These are phyloP conservation scores for Drosophila cracens DNA, from an alignment of 2,888 invertebrate species.

Conservation along the genomic window DNA sequence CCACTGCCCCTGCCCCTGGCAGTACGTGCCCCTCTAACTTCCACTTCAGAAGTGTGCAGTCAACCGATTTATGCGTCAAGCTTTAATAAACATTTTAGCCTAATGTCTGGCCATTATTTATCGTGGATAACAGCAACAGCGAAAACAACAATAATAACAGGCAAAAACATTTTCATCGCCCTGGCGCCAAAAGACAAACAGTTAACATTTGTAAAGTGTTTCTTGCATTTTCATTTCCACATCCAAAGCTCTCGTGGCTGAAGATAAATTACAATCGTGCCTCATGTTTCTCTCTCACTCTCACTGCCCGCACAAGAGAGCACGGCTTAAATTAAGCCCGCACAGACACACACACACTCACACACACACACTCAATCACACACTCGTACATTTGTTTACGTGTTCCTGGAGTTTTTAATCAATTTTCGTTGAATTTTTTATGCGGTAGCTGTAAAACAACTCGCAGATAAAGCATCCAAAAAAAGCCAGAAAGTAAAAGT, in stretches of 20 bases:
- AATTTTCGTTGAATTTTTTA: conserved; percentile 78
- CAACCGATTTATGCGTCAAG: conserved; percentile 58
- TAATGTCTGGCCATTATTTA: conserved; percentile 76
- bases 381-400: conserved; percentile 50
- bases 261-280: conserved; percentile 78
- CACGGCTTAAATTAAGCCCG: conserved; percentile 60
- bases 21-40: not conserved
- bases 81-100: conserved; percentile 81
- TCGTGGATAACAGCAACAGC: conserved; percentile 39
- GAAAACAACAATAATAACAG: conserved; percentile 32
- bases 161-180: conserved; percentile 64
- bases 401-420: conserved; percentile 72
- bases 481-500: conserved; percentile 57
- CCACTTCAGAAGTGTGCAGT: conserved; percentile 14
- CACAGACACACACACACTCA: conserved; percentile 26
- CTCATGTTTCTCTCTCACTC: conserved; percentile 31
- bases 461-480: conserved; percentile 59
- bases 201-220: conserved; percentile 80
- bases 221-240: conserved; percentile 68
- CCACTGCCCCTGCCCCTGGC: too few relatives aligned
- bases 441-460: conserved; percentile 67
- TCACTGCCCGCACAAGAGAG: conserved; percentile 35
- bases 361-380: conserved; percentile 18
- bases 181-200: conserved; percentile 81
- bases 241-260: conserved; percentile 44